Evolutionary conservation across 2,113 vertebrate genomes (phyloP), one percentile per base, ranked within the genome.

Genomic region (Speoplatyrhinus poulsoni): DNA sequence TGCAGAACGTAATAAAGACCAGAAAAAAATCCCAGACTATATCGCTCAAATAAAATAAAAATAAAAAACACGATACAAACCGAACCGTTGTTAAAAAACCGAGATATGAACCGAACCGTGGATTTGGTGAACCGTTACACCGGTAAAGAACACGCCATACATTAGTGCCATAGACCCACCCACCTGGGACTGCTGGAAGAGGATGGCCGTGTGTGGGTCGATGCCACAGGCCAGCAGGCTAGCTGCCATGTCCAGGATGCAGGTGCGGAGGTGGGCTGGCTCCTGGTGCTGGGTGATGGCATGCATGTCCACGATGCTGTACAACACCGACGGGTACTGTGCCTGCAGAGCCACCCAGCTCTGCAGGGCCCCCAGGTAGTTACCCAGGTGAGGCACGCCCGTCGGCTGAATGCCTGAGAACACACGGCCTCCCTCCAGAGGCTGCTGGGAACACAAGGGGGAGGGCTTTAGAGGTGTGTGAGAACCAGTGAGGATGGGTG

Each of bases 381-480:
- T 99, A 7, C 97, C 96, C 33, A 99, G 88, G 85, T 99, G 97
- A 53, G 94, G 96, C 0, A 93, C 91, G 9, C 96, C 96, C 0
- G 96, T 98, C 0, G 95, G 97, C 85, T 98, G 96, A 85, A 99
- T 98, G 60, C 97, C 96, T 0, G 98, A 99, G 89, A 99, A 98
- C 1, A 99, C 90, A 0, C 94, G 92, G 0, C 85, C 82, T 5
- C 83, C 80, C 0, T 33, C 67, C 7, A 61, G 33, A 64, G 72
- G 32, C 19, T 60, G 74, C 89, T 91, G 46, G 41, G 36, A 66
- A 49, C 9, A 67, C 16, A 16, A 61, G 26, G 48, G 2, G 53
- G 53, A 12, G 32, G 46, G 69, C 26, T 13, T 16, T 7, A 59
- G 62, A 12, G 33, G 12, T 6, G 9, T 41, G 4, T 6, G 7